A percentile compares a stretch with the other conserved stretches of the same genome.
phyloP scores from a whole-genome alignment of 2,797 vertebrate genomes.

The Rhabdomys pumilio region DNA sequence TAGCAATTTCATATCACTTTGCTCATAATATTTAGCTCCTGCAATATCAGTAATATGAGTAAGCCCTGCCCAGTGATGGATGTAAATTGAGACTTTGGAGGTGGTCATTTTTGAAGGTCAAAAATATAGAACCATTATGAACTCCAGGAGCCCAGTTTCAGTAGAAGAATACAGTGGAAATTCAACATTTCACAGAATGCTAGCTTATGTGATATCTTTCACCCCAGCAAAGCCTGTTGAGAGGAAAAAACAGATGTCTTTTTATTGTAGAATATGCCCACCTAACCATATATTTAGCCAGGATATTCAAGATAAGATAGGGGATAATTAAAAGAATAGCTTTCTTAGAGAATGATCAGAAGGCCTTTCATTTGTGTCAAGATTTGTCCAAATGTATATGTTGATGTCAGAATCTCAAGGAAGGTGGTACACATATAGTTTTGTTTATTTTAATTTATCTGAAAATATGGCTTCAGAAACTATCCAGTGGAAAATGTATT shows the following conservation, averaged over 20 bases:
- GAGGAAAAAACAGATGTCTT: constrained; percentile 6
- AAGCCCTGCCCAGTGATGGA: background rate
- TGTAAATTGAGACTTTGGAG: background rate
- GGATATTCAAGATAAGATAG: background rate
- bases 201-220: background rate
- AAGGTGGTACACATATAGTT: background rate
- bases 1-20: background rate
- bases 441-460: constrained; percentile 2
- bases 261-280: background rate
- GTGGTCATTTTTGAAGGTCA: background rate
- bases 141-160: background rate
- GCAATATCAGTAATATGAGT: background rate
- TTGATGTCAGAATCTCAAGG: background rate
- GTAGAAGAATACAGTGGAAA: background rate
- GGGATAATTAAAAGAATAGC: background rate
- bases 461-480: background rate
- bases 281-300: background rate
- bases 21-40: background rate
- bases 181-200: background rate
- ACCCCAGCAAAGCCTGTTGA: background rate
- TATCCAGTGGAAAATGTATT: background rate
- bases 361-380: background rate
- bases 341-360: constrained; percentile 12
- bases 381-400: background rate
- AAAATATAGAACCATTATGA: background rate